phyloP scores from a whole-genome alignment of 2,113 vertebrate genomes.

The Psophia crepitans region DNA sequence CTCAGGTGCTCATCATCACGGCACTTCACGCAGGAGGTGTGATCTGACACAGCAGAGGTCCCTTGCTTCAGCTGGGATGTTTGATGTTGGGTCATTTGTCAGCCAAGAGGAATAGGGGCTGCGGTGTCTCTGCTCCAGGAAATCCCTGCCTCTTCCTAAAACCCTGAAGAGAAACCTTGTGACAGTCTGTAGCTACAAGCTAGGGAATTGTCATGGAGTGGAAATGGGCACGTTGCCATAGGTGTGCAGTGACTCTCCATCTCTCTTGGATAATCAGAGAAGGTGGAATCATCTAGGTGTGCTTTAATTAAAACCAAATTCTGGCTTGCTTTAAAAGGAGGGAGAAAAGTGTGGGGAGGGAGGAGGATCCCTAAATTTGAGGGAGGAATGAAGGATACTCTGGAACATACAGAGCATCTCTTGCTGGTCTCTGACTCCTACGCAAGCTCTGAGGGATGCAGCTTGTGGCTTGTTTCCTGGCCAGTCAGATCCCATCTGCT shows the following conservation, averaged over 20 bases:
- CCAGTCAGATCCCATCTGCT: neutral
- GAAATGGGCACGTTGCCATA: neutral
- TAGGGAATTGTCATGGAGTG: neutral
- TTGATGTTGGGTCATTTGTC: neutral
- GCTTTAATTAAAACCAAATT: neutral
- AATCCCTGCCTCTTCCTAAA: neutral
- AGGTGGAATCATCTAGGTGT: neutral
- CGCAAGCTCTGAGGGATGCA: neutral
- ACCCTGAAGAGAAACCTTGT: neutral
- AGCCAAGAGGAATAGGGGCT: neutral
- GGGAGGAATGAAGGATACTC: neutral
- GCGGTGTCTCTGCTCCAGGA: neutral
- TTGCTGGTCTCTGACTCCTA: neutral
- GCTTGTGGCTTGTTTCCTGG: neutral
- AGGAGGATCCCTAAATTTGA: neutral
- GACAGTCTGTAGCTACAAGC: neutral
- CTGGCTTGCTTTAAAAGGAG: neutral
- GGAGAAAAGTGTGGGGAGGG: neutral
- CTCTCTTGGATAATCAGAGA: neutral
- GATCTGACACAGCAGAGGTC: neutral
- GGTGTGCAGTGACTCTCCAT: neutral
- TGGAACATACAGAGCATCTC: neutral
- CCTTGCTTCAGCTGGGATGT: fast-evolving
- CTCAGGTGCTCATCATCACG: neutral
- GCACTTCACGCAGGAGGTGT: neutral